Percentiles rank a stretch among this genome's conserved stretches.
phyloP scores from a whole-genome alignment of 2,888 invertebrate species.

The Oligia strigilis region DNA sequence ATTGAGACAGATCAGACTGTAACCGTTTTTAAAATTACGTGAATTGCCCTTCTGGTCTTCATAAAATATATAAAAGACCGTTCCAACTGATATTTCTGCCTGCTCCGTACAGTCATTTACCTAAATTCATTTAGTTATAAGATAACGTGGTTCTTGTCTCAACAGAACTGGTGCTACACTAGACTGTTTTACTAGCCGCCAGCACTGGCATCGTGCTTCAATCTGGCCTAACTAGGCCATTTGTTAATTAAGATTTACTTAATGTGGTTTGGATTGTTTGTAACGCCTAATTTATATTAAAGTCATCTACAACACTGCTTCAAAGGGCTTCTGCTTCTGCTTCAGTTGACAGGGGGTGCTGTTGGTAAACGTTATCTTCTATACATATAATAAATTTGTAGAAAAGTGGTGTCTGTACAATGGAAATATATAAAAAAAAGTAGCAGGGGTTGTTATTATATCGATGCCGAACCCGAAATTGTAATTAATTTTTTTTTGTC shows the following conservation, averaged over 20 bases:
- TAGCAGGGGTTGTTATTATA: too few species aligned
- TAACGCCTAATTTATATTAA: background rate
- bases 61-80: background rate
- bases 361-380: too few species aligned
- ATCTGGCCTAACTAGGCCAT: slow-evolving; percentile 32
- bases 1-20: background rate
- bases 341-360: too few species aligned
- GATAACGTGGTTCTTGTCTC: slow-evolving; percentile 57
- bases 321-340: background rate
- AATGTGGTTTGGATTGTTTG: background rate
- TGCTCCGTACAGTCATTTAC: background rate
- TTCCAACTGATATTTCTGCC: slow-evolving; percentile 18
- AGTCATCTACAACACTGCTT: background rate
- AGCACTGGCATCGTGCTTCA: slow-evolving; percentile 39
- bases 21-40: background rate
- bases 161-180: slow-evolving; percentile 34
- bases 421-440: too few species aligned
- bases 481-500: too few species aligned
- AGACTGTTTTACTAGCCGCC: slow-evolving; percentile 43
- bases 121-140: slow-evolving; percentile 50
- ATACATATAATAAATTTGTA: too few species aligned
- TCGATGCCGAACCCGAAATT: too few species aligned
- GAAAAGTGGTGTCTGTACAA: too few species aligned
- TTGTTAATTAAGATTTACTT: slow-evolving; percentile 38
- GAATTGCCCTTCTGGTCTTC: background rate